A percentile compares a stretch with the other conserved stretches of the same genome.
phyloP scores from a whole-genome alignment of 1,140 invertebrate species.

The Apocrypta bakeri region DNA sequence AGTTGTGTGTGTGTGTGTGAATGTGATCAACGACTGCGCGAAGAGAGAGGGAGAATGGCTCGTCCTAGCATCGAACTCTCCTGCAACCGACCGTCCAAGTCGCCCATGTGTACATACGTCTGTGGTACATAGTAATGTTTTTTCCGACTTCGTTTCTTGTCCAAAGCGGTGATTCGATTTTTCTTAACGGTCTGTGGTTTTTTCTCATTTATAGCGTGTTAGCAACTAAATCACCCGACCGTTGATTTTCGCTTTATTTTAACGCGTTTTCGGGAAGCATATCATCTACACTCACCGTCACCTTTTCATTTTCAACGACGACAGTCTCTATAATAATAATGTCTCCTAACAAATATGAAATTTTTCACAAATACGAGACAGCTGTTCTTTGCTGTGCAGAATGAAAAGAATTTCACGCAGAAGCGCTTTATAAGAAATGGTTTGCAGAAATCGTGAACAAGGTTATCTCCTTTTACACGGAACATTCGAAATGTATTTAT shows the following conservation, averaged over 20 bases:
- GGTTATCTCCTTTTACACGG: not conserved
- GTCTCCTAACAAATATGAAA: not conserved
- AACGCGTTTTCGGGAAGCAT: slow-evolving; percentile 16
- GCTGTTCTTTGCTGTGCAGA: not conserved
- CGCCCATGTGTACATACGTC: not conserved
- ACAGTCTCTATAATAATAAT: no score
- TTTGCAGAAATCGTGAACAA: not conserved
- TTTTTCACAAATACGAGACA: not conserved
- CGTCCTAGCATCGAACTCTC: slow-evolving; percentile 65
- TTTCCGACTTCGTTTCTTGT: slow-evolving; percentile 15
- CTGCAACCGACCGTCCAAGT: slow-evolving; percentile 47
- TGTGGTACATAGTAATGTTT: slow-evolving; percentile 1
- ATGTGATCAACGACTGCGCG: slow-evolving; percentile 1
- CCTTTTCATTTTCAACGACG: not conserved
- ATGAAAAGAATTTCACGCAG: not conserved
- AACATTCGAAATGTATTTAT: not conserved
- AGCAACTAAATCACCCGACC: not conserved
- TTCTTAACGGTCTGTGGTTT: not conserved
- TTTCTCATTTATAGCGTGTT: not conserved
- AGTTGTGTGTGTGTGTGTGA: not conserved
- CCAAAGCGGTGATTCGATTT: slow-evolving; percentile 1
- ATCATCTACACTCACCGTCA: slow-evolving; percentile 3
- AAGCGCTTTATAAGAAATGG: not conserved
- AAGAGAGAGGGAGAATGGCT: slow-evolving; percentile 46
- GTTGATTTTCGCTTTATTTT: not conserved